A percentile compares a stretch with the other conserved stretches of the same genome.
Conservation (phyloP, 2,888 invertebrate species). For the Nezara viridula region DNA sequence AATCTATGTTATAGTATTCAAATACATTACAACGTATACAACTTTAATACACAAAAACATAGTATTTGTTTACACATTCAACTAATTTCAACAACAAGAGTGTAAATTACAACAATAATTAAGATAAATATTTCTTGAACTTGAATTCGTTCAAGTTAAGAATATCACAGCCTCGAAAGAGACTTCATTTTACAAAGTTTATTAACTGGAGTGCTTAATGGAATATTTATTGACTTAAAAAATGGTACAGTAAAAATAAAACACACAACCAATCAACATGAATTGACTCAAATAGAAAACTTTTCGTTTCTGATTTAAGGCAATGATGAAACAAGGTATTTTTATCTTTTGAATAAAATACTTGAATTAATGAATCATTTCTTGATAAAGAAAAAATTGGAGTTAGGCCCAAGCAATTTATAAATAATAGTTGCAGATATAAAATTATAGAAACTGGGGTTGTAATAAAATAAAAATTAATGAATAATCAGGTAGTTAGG, state of each 20-base stretch:
- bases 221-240: not conserved
- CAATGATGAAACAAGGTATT: not conserved
- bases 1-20: conserved; percentile 36
- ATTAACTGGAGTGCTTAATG: conserved; percentile 25
- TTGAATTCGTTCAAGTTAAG: conserved; percentile 37
- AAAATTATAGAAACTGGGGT: not conserved
- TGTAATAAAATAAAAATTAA: not conserved
- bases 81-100: conserved; percentile 43
- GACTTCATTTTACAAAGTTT: conserved; percentile 50
- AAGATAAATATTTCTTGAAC: conserved; percentile 54
- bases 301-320: not conserved
- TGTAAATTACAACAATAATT: conserved; percentile 60
- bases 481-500: not conserved
- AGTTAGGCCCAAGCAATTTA: not conserved
- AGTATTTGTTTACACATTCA: conserved; percentile 17
- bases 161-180: conserved; percentile 59
- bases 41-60: conserved; percentile 50
- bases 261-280: not conserved
- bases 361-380: not conserved
- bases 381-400: not conserved
- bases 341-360: not conserved
- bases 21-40: conserved; percentile 56
- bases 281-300: not conserved
- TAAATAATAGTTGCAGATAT: not conserved
- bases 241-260: not conserved